These are phyloP conservation scores for Rotaria magnacalcarata DNA, from an alignment of 2,888 invertebrate genomes.

Conservation along the genomic window DNA sequence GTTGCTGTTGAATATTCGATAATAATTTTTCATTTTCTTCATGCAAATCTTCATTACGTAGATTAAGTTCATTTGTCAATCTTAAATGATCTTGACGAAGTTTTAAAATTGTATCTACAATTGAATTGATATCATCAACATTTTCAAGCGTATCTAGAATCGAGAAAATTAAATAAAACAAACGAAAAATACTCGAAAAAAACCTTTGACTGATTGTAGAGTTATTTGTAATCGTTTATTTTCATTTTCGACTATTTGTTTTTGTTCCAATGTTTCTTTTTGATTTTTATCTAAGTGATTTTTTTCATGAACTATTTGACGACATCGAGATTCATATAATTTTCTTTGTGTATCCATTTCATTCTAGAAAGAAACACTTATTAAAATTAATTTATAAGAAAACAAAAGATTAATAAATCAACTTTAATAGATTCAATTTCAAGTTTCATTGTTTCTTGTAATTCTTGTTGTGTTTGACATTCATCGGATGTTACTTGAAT, in stretches of 20 bases:
- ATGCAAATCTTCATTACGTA: background rate
- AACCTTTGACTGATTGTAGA: background rate
- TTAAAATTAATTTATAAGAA: background rate
- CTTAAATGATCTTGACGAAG: background rate
- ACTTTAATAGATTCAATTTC: constrained; percentile 25
- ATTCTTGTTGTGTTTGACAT: constrained; percentile 14
- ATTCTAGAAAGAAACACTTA: background rate
- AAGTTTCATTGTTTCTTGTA: constrained; percentile 21
- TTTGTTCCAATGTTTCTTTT: background rate
- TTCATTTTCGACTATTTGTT: background rate
- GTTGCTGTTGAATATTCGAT: background rate
- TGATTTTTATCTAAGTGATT: constrained; percentile 7
- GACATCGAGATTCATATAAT: constrained; percentile 32
- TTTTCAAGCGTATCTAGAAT: background rate
- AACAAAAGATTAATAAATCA: background rate
- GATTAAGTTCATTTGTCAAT: background rate
- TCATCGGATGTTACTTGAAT: background rate
- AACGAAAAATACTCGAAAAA: background rate
- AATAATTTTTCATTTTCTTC: background rate
- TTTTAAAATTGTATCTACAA: background rate
- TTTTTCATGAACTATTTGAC: background rate
- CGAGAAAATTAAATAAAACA: background rate
- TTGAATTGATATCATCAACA: constrained; percentile 5
- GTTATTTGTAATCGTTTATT: background rate
- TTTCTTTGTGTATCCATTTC: background rate